These are phyloP conservation scores for Philopotamus ludificatus DNA, from an alignment of 1,140 invertebrate genomes.

Conservation along the genomic window DNA sequence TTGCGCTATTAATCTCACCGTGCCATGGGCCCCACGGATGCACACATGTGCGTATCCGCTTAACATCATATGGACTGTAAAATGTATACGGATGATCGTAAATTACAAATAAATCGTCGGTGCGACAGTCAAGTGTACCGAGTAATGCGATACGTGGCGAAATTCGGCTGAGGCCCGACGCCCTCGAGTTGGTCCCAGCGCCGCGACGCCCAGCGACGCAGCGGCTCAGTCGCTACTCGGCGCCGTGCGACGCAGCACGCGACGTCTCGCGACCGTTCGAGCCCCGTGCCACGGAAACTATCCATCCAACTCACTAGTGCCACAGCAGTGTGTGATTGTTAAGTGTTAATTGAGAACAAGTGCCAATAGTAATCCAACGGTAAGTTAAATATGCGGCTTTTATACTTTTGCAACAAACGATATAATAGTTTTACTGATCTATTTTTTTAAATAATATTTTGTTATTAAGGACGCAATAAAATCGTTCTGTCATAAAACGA, in stretches of 20 bases:
- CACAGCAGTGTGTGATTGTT: background rate
- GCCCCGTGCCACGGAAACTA: background rate
- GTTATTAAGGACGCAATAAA: background rate
- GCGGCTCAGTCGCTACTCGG: background rate
- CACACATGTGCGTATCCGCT: no score
- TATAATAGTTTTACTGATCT: no score
- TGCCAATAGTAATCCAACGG: no score
- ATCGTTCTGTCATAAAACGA: background rate
- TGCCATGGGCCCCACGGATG: no score
- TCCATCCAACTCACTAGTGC: background rate
- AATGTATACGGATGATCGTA: slow-evolving; percentile 7
- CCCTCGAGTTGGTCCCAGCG: background rate
- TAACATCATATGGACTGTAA: background rate
- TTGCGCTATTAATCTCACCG: no score
- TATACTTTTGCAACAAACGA: no score
- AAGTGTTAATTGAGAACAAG: background rate
- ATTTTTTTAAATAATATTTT: no score
- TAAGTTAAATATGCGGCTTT: no score
- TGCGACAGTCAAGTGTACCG: slow-evolving; percentile 4
- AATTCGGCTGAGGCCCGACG: background rate
- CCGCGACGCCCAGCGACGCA: background rate
- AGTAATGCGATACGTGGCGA: slow-evolving; percentile 1
- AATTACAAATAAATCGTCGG: background rate
- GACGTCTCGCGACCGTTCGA: background rate
- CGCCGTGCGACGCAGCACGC: background rate